A percentile compares a stretch with the other conserved stretches of the same genome.
Conservation (phyloP, 2,888 invertebrate genomes). For the Campopleginae sp. region DNA sequence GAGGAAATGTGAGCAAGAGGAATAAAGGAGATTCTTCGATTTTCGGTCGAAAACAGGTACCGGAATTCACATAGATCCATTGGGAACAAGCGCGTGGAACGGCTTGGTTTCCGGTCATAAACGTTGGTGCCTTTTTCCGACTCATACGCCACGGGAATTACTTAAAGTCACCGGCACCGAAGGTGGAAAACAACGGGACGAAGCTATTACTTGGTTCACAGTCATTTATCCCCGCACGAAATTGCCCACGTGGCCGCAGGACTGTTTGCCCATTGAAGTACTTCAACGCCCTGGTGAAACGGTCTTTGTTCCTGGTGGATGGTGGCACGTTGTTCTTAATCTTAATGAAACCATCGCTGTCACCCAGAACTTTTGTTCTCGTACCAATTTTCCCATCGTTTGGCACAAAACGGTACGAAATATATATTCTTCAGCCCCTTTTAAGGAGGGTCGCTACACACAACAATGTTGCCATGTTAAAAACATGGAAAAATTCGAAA, state of each 20-base stretch:
- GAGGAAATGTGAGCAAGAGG: neutral
- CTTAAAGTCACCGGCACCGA: constrained; percentile 96
- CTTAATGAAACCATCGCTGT: constrained; percentile 98
- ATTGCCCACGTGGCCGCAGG: constrained; percentile 94
- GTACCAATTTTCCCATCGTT: constrained; percentile 98
- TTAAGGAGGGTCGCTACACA: no score
- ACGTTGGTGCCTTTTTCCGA: constrained; percentile 99
- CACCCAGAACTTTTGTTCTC: constrained; percentile 98
- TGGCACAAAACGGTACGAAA: constrained; percentile 95
- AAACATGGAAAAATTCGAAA: no score
- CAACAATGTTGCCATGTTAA: no score
- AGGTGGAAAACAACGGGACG: constrained; percentile 99
- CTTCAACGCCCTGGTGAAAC: constrained; percentile 98
- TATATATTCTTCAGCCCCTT: no score
- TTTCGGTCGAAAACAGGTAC: constrained; percentile 85
- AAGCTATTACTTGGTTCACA: constrained; percentile 99
- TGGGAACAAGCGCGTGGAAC: constrained; percentile 99
- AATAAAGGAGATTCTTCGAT: neutral
- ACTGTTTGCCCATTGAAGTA: constrained; percentile 97
- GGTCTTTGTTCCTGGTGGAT: constrained; percentile 99
- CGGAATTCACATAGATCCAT: constrained; percentile 99
- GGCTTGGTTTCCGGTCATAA: constrained; percentile 97
- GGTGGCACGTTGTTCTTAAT: constrained; percentile 99
- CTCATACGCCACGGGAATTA: constrained; percentile 97
- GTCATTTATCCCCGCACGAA: constrained; percentile 97